phyloP scores from a whole-genome alignment of 1,140 invertebrate genomes.

The Dufourea novaeangliae region DNA sequence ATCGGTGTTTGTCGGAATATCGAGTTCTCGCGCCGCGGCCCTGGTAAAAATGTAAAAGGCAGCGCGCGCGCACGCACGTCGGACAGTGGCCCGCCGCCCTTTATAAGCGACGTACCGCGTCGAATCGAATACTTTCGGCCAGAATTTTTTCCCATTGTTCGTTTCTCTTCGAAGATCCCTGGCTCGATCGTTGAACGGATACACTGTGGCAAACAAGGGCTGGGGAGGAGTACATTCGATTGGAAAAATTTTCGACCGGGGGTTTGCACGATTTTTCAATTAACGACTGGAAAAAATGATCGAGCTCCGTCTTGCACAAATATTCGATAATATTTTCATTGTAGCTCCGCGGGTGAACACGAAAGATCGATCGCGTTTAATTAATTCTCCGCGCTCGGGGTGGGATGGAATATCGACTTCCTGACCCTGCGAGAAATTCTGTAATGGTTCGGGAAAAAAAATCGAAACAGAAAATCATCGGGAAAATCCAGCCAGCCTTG shows the following conservation, averaged over 20 bases:
- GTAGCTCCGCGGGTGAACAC: slow-evolving; percentile 11
- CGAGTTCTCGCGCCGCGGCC: slow-evolving; percentile 65
- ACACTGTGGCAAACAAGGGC: not conserved
- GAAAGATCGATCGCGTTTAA: slow-evolving; percentile 42
- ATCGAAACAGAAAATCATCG: too few relatives aligned
- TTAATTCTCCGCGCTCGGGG: slow-evolving; percentile 20
- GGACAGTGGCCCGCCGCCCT: slow-evolving; percentile 14
- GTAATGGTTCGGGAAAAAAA: not conserved
- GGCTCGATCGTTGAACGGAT: not conserved
- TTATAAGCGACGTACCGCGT: slow-evolving; percentile 30
- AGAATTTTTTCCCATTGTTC: slow-evolving; percentile 29
- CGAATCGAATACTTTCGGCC: slow-evolving; percentile 48
- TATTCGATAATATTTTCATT: slow-evolving; percentile 50
- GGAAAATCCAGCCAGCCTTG: too few relatives aligned
- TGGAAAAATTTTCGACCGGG: slow-evolving; percentile 5
- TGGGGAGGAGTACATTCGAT: not conserved
- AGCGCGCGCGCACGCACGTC: not conserved
- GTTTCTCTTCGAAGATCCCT: slow-evolving; percentile 25
- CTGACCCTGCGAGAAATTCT: not conserved
- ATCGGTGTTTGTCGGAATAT: slow-evolving; percentile 70
- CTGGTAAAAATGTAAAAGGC: slow-evolving; percentile 67
- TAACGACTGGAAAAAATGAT: slow-evolving; percentile 45
- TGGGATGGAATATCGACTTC: slow-evolving; percentile 41
- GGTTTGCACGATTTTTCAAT: slow-evolving; percentile 43
- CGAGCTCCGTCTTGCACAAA: slow-evolving; percentile 47